Evolutionary conservation across 2,113 vertebrate genomes (phyloP).

Genomic region (Onychorhynchus coronatus): DNA sequence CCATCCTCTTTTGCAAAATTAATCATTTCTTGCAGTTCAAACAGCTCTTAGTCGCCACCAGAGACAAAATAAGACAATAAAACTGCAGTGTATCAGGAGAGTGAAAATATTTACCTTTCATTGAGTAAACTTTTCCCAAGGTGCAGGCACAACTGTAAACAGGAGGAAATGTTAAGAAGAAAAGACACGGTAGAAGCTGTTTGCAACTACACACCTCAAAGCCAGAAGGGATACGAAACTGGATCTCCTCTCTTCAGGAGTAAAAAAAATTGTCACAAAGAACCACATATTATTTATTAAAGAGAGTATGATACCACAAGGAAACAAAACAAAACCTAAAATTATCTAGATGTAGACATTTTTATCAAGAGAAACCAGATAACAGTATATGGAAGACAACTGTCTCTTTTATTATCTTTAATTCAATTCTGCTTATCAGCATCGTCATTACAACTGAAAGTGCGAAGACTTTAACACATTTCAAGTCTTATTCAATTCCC

Average conservation of each 20-base stretch:
- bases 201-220: constrained; percentile 5
- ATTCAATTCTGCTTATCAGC: constrained; percentile 33
- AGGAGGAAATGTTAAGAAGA: not conserved
- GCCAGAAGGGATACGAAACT: not conserved
- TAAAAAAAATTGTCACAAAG: constrained; percentile 39
- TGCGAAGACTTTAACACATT: constrained; percentile 21
- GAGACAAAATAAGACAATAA: not conserved
- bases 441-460: not conserved
- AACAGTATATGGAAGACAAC: not conserved
- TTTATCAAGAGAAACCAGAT: not conserved
- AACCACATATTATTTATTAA: constrained; percentile 53
- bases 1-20: not conserved
- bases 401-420: not conserved
- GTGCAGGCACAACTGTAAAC: not conserved
- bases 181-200: not conserved
- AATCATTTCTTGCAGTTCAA: not conserved
- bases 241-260: not conserved
- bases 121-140: not conserved
- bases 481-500: not conserved
- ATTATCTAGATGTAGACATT: not conserved
- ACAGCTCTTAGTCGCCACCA: not conserved
- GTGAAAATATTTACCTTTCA: constrained; percentile 35
- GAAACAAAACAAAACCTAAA: constrained; percentile 40
- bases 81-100: not conserved
- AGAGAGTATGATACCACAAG: not conserved